Conservation (phyloP, 2,797 vertebrate genomes). For the Etheostoma perlongum region DNA sequence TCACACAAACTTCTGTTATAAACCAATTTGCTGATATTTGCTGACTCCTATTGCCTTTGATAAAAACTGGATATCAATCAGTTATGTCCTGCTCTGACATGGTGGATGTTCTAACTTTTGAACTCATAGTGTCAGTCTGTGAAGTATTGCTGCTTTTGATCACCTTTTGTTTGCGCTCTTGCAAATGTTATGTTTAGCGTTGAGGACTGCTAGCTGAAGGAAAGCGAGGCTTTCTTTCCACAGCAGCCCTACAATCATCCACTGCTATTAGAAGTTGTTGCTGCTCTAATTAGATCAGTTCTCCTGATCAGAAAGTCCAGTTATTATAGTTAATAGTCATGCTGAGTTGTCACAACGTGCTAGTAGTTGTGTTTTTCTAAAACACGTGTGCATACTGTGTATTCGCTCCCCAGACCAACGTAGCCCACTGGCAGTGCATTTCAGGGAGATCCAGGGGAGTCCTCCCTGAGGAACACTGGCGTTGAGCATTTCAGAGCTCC, state of each 20-base stretch:
- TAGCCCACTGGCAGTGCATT: neutral
- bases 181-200: neutral
- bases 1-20: slow-evolving; percentile 13
- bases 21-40: slow-evolving; percentile 9
- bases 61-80: slow-evolving; percentile 11
- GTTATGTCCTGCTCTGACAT: neutral
- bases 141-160: neutral
- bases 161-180: neutral
- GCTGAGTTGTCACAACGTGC: neutral
- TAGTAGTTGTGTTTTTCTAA: neutral
- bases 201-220: neutral
- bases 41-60: neutral
- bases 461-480: neutral
- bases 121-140: neutral
- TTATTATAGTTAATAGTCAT: neutral
- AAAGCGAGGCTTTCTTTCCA: neutral
- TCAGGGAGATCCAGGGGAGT: neutral
- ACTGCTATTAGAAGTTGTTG: neutral
- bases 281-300: neutral
- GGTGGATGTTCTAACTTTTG: neutral
- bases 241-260: neutral
- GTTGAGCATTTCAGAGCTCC: neutral
- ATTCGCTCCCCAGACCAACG: too few relatives aligned
- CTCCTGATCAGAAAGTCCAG: neutral
- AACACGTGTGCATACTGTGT: neutral